phyloP scores from a whole-genome alignment of 2,888 invertebrate genomes.

The Plagodis pulveraria region DNA sequence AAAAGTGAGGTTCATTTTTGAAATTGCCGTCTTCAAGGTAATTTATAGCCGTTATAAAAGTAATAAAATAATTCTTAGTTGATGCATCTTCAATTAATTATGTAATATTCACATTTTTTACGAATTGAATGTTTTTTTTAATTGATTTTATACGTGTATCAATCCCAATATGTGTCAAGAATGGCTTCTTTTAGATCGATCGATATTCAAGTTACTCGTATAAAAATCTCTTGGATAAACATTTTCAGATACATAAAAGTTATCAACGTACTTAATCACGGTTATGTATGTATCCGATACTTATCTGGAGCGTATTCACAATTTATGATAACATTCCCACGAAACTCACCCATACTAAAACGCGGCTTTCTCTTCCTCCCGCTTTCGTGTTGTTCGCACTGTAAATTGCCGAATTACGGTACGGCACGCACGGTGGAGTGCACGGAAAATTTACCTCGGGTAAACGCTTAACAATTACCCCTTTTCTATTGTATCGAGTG shows the following conservation, averaged over 20 bases:
- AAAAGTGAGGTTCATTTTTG: conserved; percentile 43
- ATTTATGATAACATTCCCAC: conserved; percentile 57
- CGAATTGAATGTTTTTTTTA: too few species aligned
- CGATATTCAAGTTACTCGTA: too few species aligned
- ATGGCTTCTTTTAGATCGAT: too few species aligned
- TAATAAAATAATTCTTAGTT: conserved; percentile 39
- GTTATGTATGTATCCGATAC: conserved; percentile 37
- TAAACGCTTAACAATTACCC: conserved; percentile 34
- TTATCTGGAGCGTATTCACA: conserved; percentile 50
- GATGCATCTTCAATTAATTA: conserved; percentile 17
- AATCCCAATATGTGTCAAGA: too few species aligned
- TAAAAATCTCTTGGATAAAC: too few species aligned
- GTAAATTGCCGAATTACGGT: conserved; percentile 30
- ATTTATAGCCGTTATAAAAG: conserved; percentile 47
- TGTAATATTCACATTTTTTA: too few species aligned
- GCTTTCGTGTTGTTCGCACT: conserved; percentile 25
- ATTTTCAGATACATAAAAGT: conserved; percentile 29
- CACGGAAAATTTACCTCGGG: conserved; percentile 29
- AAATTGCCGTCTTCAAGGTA: conserved; percentile 38
- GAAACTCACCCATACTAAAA: conserved; percentile 47
- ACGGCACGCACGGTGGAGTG: conserved; percentile 12
- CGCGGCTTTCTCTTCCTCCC: conserved; percentile 33
- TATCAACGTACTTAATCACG: conserved; percentile 42
- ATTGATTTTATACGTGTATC: too few species aligned
- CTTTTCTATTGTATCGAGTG: conserved; percentile 23